These are phyloP conservation scores for Pseudopodoces humilis DNA, from an alignment of 2,113 vertebrate genomes.

Conservation along the genomic window DNA sequence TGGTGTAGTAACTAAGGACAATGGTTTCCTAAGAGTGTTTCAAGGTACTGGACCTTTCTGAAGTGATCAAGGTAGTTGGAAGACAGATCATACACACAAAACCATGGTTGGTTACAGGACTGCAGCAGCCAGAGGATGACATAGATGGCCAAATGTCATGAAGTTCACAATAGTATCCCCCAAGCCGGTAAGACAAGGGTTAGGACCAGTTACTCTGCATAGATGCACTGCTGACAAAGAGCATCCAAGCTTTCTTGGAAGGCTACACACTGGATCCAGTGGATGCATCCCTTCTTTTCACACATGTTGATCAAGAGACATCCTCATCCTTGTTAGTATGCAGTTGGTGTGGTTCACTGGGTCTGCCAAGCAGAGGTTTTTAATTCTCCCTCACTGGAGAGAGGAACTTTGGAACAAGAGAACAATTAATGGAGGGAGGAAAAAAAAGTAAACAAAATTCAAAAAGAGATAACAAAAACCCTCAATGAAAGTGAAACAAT, in stretches of 20 bases:
- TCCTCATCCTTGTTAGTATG: conserved; percentile 20
- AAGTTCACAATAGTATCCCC: rapidly evolving
- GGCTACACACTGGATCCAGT: neutral
- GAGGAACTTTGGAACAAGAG: conserved; percentile 37
- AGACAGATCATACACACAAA: neutral
- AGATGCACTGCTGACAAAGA: neutral
- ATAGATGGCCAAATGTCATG: rapidly evolving
- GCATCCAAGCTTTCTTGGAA: neutral
- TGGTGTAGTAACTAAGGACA: neutral
- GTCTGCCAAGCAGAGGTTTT: conserved; percentile 36
- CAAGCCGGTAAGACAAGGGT: rapidly evolving
- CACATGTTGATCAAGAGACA: neutral
- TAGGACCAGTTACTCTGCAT: neutral
- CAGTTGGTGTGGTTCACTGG: neutral
- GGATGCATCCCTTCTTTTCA: neutral
- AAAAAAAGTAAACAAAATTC: neutral
- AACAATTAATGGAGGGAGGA: neutral
- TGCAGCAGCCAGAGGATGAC: neutral
- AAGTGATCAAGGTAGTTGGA: neutral
- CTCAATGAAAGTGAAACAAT: neutral
- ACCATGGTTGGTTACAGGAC: neutral
- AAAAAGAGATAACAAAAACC: conserved; percentile 5
- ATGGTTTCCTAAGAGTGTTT: neutral
- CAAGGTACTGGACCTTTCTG: neutral
- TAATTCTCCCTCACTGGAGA: conserved; percentile 5